Base-by-base conservation (phyloP, 2,113 vertebrate genomes). In the Oncorhynchus nerka region DNA sequence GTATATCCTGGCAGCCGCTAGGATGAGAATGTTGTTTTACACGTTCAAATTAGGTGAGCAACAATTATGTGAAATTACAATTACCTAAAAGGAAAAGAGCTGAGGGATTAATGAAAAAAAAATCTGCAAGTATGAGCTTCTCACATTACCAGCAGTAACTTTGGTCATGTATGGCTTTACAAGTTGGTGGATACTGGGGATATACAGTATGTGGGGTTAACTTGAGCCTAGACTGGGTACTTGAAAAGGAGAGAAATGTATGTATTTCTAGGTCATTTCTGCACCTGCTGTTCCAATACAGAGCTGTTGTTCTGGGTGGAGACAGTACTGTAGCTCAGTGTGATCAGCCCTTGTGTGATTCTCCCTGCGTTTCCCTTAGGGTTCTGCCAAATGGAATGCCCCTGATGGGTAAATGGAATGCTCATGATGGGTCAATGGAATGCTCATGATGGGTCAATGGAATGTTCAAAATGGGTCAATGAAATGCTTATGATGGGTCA, bases 91-190 rank as follows among this genome's bases (percentile, higher is more conserved):
- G 5, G 59, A 62, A 62, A 62, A 62, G 5, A 80, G 79, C 57
- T 67, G 75, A 24, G 30, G 30, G 39, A 73, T 75, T 80, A 49
- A 55, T 84, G 70, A 71, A 85, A 86, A 78, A 86, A 71, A 34
- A 6, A 65, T 51, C 49, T 51, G 49, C 49, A 13, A 74, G 15
- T 70, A n/a, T n/a, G 15, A 6, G n/a, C 16, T 61, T 62, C n/a
- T 62, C n/a, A n/a, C 59, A 62, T 62, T 62, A n/a, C n/a, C n/a
- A 62, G 3, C 5, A 22, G 59, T 11, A 24, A n/a, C 4, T 57
- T 57, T 57, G 55, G 19, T 57, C 16, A 57, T 15, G 20, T 26
- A 26, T 64, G 65, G 65, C 12, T 16, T 67, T 67, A 67, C 65
- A 12, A 28, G 22, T 67, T 22, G n/a, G 59, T 57, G 13, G 55